Evolutionary conservation across 2,113 vertebrate genomes (phyloP), one percentile per base, ranked within the genome.

Genomic region (Carassius auratus): DNA sequence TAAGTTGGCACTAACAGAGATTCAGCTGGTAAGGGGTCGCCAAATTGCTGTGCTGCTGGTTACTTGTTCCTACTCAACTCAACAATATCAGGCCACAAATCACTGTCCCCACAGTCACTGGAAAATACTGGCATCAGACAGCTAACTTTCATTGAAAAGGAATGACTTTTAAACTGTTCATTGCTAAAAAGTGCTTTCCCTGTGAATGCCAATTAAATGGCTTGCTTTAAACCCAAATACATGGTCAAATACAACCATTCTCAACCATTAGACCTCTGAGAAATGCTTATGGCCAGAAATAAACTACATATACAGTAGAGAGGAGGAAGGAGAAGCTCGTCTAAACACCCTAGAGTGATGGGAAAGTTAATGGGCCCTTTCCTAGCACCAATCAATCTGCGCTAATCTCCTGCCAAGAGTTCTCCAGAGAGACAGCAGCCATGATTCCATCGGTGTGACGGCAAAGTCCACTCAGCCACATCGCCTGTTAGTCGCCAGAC

Each of bases 351-450:
- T 69, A 85, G 86, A 92, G 86, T 84, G 90, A 90, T 90, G 86
- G 73, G 57, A 79, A 86, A 91, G 85, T 87, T 92, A 92, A 90
- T 88, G 84, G 86, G 76, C 86, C 87, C 87, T 89, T 87, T 90
- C 84, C 81, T 85, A 80, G 74, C 62, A 86, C 85, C 82, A 90
- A 92, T 92, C 90, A 90, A 88, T 91, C 92, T 88, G 68, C 66
- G 52, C 84, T 81, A 87, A 87, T 87, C 76, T 90, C 86, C 79
- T 68, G 68, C 86, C 73, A 86, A 55, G 81, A 86, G 83, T 83
- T 85, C 82, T 84, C 81, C 84, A 78, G 69, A 81, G 86, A 90
- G 82, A 76, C 26, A 81, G 79, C 69, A 12, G 79, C 74, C 78
- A 83, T 81, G 77, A 81, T 89, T 88, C 85, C 87, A 88, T 91